These are phyloP conservation scores for Oryzaephilus surinamensis DNA, from an alignment of 1,140 invertebrate species.

Conservation along the genomic window DNA sequence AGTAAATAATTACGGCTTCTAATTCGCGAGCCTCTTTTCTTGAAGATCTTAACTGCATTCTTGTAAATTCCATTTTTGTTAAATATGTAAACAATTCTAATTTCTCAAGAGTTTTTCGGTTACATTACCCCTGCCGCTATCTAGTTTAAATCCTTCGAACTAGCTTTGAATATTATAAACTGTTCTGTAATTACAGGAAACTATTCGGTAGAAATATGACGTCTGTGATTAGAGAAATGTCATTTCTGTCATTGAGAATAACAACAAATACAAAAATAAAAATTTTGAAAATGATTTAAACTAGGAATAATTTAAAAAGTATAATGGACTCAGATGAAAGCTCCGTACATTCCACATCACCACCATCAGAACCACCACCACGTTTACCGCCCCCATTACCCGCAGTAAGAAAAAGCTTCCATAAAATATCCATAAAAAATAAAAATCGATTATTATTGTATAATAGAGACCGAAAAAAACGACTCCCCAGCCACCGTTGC, in stretches of 20 bases:
- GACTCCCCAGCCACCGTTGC: conserved; percentile 1
- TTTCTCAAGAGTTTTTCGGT: too few relatives aligned
- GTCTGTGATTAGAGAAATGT: too few relatives aligned
- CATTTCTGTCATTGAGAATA: background rate
- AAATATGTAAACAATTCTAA: too few relatives aligned
- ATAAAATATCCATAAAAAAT: background rate
- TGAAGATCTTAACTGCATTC: too few relatives aligned
- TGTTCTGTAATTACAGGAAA: background rate
- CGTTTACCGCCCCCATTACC: conserved; percentile 14
- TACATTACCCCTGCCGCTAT: too few relatives aligned
- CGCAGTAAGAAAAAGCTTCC: conserved; percentile 5
- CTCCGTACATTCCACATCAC: conserved; percentile 8
- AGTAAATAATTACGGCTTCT: too few relatives aligned
- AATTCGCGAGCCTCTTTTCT: too few relatives aligned
- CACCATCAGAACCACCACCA: conserved; percentile 13
- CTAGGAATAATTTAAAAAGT: background rate
- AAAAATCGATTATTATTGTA: background rate
- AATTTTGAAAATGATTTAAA: background rate
- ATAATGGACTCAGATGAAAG: conserved; percentile 12
- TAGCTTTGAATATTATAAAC: too few relatives aligned
- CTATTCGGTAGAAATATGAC: background rate
- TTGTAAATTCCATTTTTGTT: too few relatives aligned
- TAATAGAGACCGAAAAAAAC: conserved; percentile 6
- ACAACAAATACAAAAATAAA: background rate
- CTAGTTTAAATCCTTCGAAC: too few relatives aligned